Conservation (phyloP, 2,797 vertebrate genomes). For the Phrynocephalus forsythii region DNA sequence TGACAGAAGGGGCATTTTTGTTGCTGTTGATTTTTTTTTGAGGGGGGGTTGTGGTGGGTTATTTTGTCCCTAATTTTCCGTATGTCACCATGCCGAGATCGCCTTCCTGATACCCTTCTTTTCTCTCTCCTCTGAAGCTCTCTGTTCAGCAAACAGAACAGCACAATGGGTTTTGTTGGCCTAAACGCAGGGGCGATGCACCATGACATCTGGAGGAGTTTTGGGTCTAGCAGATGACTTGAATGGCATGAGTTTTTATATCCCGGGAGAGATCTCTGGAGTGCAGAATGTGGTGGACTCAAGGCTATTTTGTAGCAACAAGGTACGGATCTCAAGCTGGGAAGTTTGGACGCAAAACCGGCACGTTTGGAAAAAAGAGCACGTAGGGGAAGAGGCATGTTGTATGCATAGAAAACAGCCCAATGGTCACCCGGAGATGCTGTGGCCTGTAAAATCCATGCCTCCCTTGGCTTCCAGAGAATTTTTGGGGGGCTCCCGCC, state of each 20-base stretch:
- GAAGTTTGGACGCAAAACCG: not conserved
- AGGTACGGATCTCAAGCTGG: not conserved
- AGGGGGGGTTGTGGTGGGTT: constrained; percentile 13
- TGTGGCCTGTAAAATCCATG: constrained; percentile 1
- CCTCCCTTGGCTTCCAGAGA: not conserved
- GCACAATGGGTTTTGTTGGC: no score
- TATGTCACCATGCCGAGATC: not conserved
- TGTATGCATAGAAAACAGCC: not conserved
- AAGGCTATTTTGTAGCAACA: constrained; percentile 6
- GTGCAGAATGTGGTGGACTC: accelerated
- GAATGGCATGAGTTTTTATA: not conserved
- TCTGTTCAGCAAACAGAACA: no score
- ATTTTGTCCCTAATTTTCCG: not conserved
- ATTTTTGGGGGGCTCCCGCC: not conserved
- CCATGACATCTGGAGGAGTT: not conserved
- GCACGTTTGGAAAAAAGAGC: not conserved
- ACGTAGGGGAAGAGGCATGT: not conserved
- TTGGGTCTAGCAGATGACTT: not conserved
- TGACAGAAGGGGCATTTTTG: not conserved
- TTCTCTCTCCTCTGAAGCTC: no score
- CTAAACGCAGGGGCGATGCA: no score
- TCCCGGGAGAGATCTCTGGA: not conserved
- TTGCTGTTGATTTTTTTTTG: constrained; percentile 1
- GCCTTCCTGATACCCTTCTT: no score
- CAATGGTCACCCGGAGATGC: constrained; percentile 14